Base-by-base conservation (phyloP, 2,113 vertebrate species). In the Ivindomyrus marchei region DNA sequence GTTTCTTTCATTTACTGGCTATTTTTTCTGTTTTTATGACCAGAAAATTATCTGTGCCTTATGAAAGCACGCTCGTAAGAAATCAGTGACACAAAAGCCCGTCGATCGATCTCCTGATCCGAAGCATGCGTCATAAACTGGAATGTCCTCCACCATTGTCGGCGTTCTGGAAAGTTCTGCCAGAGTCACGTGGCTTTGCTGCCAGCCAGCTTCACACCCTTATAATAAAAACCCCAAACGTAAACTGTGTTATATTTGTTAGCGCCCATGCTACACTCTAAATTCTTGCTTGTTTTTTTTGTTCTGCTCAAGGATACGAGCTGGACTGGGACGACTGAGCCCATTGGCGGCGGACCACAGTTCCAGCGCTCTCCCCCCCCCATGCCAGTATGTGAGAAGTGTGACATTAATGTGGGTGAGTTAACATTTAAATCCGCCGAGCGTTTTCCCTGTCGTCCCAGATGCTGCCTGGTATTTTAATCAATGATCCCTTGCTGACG, bases 391-490 rank as follows among this genome's bases (percentile, higher is more conserved):
- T 86, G 85, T 27, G 46, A 50, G 62, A 50, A 85, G 62, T 74
- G 85, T 62, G 58, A 87, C 85, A 87, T 70, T 90, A 87, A 87
- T 49, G 85, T 87, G 85, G 89, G 89, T 90, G 70, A 90, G 85
- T 90, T 39, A 42, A 87, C 36, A 5, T 80, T 80, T 80, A 36
- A 80, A 42, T 42, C 74, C 36, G 17, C 4, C 13, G 13, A 36
- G 36, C 5, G 36, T 42, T 42, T 42, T 42, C 27, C 74, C 74
- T 80, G 31, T 4, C 36, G 10, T 80, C 36, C 36, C 36, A 42
- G 36, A 80, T 17, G 36, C 36, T 42, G 15, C 5, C 74, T 80
- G 11, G 36, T 36, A 31, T 74, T 74, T 27, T 74, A 74, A 36
- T 74, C 66, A 74, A 27, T 36, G 66, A 74, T 74, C n/a, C 36